Evolutionary conservation across 2,113 vertebrate species (phyloP).

Genomic region (Regulus satrapa): DNA sequence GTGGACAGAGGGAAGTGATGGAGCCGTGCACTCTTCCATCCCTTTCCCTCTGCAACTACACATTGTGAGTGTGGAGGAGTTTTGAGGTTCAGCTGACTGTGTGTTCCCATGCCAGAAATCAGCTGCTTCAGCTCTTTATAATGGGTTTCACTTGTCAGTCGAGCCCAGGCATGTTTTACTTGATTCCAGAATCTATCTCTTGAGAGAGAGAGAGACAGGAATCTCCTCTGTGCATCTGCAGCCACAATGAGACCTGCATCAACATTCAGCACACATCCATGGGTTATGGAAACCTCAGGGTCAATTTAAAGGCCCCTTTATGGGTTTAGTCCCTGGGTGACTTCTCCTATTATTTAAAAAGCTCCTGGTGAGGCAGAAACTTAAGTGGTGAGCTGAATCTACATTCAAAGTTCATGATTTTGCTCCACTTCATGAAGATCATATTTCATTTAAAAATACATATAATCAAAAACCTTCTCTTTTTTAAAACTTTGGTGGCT

Average conservation of each 20-base stretch:
- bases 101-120: neutral
- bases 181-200: neutral
- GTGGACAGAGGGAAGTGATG: accelerated
- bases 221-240: neutral
- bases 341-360: neutral
- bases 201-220: accelerated
- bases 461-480: neutral
- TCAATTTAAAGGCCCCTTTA: neutral
- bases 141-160: accelerated
- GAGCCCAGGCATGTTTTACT: neutral
- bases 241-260: neutral
- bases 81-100: neutral
- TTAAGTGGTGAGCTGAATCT: neutral
- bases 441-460: neutral
- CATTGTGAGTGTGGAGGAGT: accelerated
- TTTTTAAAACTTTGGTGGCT: neutral
- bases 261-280: neutral
- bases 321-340: neutral
- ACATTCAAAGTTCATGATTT: neutral
- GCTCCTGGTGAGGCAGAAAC: neutral
- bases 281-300: neutral
- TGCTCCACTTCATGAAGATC: neutral
- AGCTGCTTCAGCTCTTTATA: neutral
- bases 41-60: neutral
- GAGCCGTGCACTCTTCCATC: accelerated